phyloP scores from a whole-genome alignment of 2,888 invertebrate species.

The Chamaedrilus cognettii region DNA sequence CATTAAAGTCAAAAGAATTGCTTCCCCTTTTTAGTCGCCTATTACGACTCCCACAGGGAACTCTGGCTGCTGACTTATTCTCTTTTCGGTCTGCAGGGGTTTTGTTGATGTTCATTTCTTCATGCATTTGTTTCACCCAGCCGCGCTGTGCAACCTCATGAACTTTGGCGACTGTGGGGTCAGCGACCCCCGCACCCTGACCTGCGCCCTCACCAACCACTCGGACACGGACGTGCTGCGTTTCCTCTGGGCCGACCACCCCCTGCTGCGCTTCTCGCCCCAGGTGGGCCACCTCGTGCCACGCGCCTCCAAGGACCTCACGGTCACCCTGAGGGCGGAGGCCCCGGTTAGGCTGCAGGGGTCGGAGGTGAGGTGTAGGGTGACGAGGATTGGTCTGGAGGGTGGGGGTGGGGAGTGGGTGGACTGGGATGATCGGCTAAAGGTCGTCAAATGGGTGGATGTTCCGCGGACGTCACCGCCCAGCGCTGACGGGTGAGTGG shows the following conservation, averaged over 20 bases:
- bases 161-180: conserved; percentile 58
- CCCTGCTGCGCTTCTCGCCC: conserved; percentile 63
- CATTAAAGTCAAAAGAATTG: too few relatives aligned
- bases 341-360: conserved; percentile 54
- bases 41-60: too few relatives aligned
- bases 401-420: conserved; percentile 47
- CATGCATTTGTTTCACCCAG: too few relatives aligned
- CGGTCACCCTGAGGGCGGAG: conserved; percentile 63
- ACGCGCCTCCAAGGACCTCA: conserved; percentile 62
- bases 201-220: conserved; percentile 57
- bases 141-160: conserved; percentile 45
- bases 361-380: conserved; percentile 47
- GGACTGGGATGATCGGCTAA: conserved; percentile 60
- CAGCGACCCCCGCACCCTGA: conserved; percentile 51
- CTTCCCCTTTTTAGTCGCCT: too few relatives aligned
- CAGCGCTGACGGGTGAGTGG: conserved; percentile 3
- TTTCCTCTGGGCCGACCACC: conserved; percentile 54
- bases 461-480: conserved; percentile 21
- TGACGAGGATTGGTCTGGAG: conserved; percentile 55
- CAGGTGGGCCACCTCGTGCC: conserved; percentile 56
- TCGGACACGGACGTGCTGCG: conserved; percentile 51
- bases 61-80: too few relatives aligned
- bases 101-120: too few relatives aligned
- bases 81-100: too few relatives aligned
- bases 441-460: conserved; percentile 58